Percentiles rank a stretch among this genome's conserved stretches.
phyloP scores from a whole-genome alignment of 2,888 invertebrate genomes.

The Acronicta psi region DNA sequence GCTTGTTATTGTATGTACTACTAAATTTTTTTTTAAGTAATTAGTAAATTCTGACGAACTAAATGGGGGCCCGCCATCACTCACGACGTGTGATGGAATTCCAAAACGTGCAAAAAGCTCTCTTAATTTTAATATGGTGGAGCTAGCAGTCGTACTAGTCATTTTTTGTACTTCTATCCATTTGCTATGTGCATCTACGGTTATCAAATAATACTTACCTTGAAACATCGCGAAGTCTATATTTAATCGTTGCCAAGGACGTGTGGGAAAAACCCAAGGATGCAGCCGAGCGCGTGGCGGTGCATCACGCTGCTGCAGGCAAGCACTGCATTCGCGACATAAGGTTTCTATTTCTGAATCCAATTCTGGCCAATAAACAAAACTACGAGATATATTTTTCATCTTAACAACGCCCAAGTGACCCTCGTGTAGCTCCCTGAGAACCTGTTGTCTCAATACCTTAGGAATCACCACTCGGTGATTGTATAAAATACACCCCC shows the following conservation, averaged over 20 bases:
- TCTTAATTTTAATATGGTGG: neutral
- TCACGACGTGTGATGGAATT: neutral
- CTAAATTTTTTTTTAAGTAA: neutral
- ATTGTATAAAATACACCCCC: constrained; percentile 4
- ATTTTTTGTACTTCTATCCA: constrained; percentile 2
- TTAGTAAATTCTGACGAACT: neutral
- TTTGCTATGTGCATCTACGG: neutral
- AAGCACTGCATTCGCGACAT: constrained; percentile 1
- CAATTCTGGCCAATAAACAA: constrained; percentile 1
- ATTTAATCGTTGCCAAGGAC: constrained; percentile 1
- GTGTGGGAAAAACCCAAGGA: neutral
- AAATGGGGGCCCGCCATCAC: constrained; percentile 1
- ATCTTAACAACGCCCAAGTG: neutral
- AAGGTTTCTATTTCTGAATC: neutral
- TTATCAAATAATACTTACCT: constrained; percentile 3
- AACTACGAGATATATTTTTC: constrained; percentile 3
- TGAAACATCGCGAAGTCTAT: constrained; percentile 1
- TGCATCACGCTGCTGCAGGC: neutral
- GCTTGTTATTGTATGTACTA: neutral
- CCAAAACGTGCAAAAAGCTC: constrained; percentile 5
- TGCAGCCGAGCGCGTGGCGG: neutral
- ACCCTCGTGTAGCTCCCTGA: neutral
- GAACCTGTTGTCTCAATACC: neutral
- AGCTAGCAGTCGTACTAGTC: neutral
- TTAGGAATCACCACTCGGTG: neutral